Evolutionary conservation across 2,888 invertebrate species (phyloP).

Genomic region (Mechanitis messenoides): DNA sequence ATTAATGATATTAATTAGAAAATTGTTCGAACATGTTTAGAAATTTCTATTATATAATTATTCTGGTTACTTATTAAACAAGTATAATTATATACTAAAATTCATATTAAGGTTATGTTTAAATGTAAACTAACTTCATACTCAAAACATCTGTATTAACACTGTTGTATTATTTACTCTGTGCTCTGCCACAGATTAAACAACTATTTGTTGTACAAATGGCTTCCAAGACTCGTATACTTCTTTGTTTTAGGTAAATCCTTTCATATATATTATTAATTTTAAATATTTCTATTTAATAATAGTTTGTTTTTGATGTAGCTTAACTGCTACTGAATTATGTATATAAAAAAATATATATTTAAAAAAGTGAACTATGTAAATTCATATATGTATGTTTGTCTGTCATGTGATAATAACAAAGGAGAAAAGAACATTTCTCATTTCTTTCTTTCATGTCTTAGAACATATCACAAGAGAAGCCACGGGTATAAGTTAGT

Average conservation of each 20-base stretch:
- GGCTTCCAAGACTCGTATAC: constrained; percentile 11
- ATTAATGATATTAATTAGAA: not conserved
- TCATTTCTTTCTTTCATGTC: too few species aligned
- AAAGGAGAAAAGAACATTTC: too few species aligned
- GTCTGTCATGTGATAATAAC: too few species aligned
- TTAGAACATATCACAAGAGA: too few species aligned
- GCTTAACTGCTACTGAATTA: too few species aligned
- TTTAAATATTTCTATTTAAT: too few species aligned
- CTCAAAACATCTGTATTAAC: constrained; percentile 45
- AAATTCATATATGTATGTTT: too few species aligned
- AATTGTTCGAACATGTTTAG: constrained; percentile 7
- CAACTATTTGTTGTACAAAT: constrained; percentile 25
- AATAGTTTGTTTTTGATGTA: too few species aligned
- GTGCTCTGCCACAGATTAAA: constrained; percentile 25
- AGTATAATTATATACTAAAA: not conserved
- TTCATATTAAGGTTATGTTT: not conserved
- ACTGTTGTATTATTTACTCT: constrained; percentile 32
- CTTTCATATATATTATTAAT: not conserved
- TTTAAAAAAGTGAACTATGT: too few species aligned
- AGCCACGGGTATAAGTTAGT: too few species aligned
- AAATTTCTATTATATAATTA: constrained; percentile 3
- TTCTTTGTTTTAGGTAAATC: constrained; percentile 2
- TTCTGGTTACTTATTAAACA: not conserved
- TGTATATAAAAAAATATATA: too few species aligned
- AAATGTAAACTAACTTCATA: constrained; percentile 1